A percentile compares a stretch with the other conserved stretches of the same genome.
Conservation (phyloP, 2,888 invertebrate species). For the Lasioglossum vierecki region DNA sequence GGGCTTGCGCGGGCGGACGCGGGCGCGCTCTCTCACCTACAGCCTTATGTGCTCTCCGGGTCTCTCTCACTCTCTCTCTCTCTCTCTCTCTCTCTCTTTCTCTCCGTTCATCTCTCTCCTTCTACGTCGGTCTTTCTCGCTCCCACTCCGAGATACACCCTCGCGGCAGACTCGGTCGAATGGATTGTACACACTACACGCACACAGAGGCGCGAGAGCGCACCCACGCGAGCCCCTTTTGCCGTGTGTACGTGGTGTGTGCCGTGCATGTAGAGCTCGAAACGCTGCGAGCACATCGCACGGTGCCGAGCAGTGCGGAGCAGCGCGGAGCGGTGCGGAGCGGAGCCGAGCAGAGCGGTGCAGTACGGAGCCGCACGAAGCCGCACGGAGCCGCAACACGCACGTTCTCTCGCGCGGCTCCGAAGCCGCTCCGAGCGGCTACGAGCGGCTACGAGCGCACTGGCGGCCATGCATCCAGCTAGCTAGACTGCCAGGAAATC, state of each 20-base stretch:
- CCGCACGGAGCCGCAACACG: conserved; percentile 30
- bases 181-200: conserved; percentile 62
- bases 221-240: conserved; percentile 50
- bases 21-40: conserved; percentile 13
- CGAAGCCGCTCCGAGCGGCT: background rate
- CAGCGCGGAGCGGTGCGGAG: background rate
- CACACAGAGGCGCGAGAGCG: conserved; percentile 39
- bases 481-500: conserved; percentile 51
- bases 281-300: conserved; percentile 47
- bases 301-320: background rate
- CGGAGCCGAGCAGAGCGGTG: background rate
- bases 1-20: conserved; percentile 5
- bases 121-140: background rate
- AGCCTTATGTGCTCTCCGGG: conserved; percentile 11
- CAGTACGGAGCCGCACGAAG: background rate
- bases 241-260: conserved; percentile 23
- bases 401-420: conserved; percentile 22
- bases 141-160: conserved; percentile 61
- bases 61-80: background rate
- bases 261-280: conserved; percentile 24
- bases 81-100: background rate
- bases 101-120: background rate
- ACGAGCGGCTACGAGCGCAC: background rate
- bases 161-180: conserved; percentile 64
- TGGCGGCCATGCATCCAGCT: conserved; percentile 45